Evolutionary conservation across 2,888 invertebrate species (phyloP), one percentile per base, ranked within the genome.

Genomic region (Ichneumoninae sp.): DNA sequence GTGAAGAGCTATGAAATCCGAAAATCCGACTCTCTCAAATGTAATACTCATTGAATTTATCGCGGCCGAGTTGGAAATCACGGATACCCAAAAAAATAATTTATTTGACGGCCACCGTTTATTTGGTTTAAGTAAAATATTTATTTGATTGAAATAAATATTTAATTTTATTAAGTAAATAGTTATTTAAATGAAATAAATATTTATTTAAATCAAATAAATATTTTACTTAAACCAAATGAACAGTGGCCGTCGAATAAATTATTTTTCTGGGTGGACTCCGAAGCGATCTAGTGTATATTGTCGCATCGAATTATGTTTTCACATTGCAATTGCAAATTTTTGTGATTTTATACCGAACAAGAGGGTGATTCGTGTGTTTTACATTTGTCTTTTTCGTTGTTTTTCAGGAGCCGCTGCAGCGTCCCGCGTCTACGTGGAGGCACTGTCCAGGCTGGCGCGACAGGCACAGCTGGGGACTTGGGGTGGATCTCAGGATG

Each of bases 401-500:
- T 88, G 87, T 72, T 87, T 86, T 94, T 94, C 95, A 98, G 98
- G 97, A 93, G 97, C 98, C 84, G 97, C 98, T 82, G 97, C 97
- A 86, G 98, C 98, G 54, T 97, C 97, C 47, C 96, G 97, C 76
- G 94, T 97, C 89, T 98, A 98, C 94, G 97, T 98, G 91, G 98
- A 98, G 91, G 97, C 98, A 86, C 96, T 98, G 93, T 97, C 97
- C 89, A 97, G 97, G 94, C 95, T 98, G 93, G 98, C 98, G 85
- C 95, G 97, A 88, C 98, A 98, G 93, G 98, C 98, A 79, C 98
- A 98, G 94, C 97, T 98, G 94, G 98, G 97, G 89, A 97, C 97
- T 60, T 97, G 97, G 97, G 97, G 97, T 88, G 98, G 97, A 93
- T 97, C 97, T 88, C 96, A 97, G 87, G 98, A 98, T 95, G 97